Conservation (phyloP, 2,113 vertebrate genomes). For the Crotalus tigris region DNA sequence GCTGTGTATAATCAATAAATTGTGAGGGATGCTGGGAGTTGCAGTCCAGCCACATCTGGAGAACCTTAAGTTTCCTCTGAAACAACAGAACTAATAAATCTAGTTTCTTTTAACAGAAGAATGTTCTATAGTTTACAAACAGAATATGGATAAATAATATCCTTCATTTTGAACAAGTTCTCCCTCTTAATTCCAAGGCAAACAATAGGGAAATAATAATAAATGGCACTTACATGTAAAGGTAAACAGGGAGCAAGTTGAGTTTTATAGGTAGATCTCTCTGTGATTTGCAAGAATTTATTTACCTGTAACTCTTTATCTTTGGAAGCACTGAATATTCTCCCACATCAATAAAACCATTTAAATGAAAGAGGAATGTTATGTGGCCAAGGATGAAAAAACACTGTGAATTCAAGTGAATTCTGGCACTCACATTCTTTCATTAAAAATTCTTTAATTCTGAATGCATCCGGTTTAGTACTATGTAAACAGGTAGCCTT, state of each 20-base stretch:
- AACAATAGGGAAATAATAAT: background rate
- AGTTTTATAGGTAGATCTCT: background rate
- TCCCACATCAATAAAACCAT: background rate
- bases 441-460: background rate
- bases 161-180: background rate
- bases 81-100: background rate
- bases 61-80: background rate
- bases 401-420: background rate
- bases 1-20: background rate
- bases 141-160: background rate
- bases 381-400: background rate
- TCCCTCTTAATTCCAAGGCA: background rate
- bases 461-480: background rate
- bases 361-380: background rate
- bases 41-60: background rate
- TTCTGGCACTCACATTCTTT: background rate
- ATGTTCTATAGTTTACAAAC: background rate
- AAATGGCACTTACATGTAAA: background rate
- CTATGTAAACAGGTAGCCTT: background rate
- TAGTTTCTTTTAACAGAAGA: background rate
- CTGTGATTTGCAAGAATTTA: background rate
- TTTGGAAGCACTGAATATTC: background rate
- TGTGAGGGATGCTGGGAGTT: background rate
- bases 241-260: background rate
- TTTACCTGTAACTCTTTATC: background rate